Percentiles rank a stretch among this genome's conserved stretches.
Conservation (phyloP, 2,888 invertebrate genomes). For the Branchellion lobata region DNA sequence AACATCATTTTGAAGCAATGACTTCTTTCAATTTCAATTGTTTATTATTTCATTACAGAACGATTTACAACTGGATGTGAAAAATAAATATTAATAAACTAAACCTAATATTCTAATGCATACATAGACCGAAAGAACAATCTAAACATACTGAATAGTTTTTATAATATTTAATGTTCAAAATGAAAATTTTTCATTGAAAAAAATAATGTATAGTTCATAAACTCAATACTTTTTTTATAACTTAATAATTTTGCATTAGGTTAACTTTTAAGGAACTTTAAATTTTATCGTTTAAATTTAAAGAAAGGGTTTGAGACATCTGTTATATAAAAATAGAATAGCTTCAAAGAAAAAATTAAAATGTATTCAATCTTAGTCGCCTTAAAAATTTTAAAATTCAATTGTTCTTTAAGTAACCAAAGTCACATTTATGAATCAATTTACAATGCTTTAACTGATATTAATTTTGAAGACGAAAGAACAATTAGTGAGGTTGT, state of each 20-base stretch:
- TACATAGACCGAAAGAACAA: too few species aligned
- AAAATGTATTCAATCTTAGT: constrained; percentile 31
- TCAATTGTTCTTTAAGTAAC: neutral
- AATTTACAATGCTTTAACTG: neutral
- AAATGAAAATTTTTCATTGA: too few species aligned
- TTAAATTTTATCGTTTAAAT: constrained; percentile 3
- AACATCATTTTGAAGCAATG: constrained; percentile 29
- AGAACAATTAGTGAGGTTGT: constrained; percentile 11
- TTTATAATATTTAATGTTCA: too few species aligned
- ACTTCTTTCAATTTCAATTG: neutral
- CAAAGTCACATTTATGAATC: neutral
- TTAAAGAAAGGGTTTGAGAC: neutral
- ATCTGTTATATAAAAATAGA: neutral
- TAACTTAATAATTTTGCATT: neutral
- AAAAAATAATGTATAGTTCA: too few species aligned
- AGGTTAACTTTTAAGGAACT: neutral
- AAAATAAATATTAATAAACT: too few species aligned
- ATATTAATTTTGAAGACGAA: constrained; percentile 17
- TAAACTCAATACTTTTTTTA: too few species aligned
- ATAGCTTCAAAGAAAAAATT: neutral
- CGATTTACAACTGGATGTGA: neutral
- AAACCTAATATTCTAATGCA: too few species aligned
- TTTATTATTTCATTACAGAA: neutral
- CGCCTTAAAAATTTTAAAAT: constrained; percentile 20
- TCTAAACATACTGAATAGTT: too few species aligned